A percentile compares a stretch with the other conserved stretches of the same genome.
Conservation (phyloP, 2,797 vertebrate genomes). For the Calcarius lapponicus region DNA sequence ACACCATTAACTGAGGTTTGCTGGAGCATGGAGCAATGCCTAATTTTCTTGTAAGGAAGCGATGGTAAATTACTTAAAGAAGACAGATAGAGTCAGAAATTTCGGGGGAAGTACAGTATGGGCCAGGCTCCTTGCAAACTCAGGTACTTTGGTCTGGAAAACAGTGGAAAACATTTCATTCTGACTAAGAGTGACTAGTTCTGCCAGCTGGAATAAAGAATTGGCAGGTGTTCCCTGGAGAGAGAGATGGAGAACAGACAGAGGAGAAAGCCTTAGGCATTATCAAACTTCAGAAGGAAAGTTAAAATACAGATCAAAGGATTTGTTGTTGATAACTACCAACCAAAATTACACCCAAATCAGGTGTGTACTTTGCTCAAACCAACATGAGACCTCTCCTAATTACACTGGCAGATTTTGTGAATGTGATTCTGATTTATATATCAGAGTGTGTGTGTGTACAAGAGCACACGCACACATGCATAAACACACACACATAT, state of each 20-base stretch:
- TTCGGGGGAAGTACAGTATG: background rate
- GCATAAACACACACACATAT: accelerated
- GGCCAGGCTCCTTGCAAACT: background rate
- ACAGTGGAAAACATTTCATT: background rate
- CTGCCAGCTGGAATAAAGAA: background rate
- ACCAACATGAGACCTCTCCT: background rate
- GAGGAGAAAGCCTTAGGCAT: background rate
- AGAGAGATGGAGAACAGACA: background rate
- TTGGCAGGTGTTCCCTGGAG: background rate
- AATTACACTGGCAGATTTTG: background rate
- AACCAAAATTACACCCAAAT: background rate
- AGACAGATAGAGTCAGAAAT: background rate
- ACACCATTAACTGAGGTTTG: background rate
- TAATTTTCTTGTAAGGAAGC: background rate
- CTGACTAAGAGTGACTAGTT: background rate
- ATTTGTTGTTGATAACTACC: background rate
- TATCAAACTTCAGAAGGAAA: background rate
- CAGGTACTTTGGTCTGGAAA: background rate
- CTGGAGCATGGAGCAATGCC: background rate
- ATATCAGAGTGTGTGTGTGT: background rate
- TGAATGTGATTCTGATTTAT: background rate
- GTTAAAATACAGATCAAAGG: background rate
- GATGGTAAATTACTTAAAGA: background rate
- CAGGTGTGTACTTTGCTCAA: background rate
- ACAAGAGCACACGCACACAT: no score